Evolutionary conservation across 37 sponge, comb jelly and placozoan genomes (phyloP).

Genomic region (Tethya wilhelma): DNA sequence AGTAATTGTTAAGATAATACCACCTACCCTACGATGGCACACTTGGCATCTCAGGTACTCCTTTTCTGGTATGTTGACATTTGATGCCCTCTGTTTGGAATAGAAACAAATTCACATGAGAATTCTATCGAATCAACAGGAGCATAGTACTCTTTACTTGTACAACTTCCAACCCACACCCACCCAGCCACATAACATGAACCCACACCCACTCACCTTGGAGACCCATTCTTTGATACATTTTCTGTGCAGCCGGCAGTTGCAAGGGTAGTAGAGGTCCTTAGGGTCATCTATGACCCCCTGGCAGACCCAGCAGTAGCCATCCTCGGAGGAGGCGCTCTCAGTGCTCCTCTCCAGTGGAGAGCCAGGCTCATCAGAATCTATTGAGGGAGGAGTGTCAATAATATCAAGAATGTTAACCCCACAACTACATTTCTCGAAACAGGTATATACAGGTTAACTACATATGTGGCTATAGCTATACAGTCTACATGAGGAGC

Average conservation of each 20-base stretch:
- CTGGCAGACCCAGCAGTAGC: slow-evolving; percentile 67
- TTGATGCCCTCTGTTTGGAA: slow-evolving; percentile 26
- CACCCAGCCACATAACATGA: neutral
- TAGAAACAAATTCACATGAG: neutral
- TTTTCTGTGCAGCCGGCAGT: slow-evolving; percentile 47
- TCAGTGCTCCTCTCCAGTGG: too few relatives aligned
- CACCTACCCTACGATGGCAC: slow-evolving; percentile 46
- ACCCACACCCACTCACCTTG: slow-evolving; percentile 32
- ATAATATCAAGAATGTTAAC: too few relatives aligned
- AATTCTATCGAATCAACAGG: neutral
- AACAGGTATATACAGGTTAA: too few relatives aligned
- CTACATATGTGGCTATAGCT: too few relatives aligned
- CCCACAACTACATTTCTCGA: too few relatives aligned
- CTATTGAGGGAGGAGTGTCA: too few relatives aligned
- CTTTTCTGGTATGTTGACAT: slow-evolving; percentile 25
- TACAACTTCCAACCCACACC: neutral
- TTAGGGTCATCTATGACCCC: neutral
- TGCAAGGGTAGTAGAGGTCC: slow-evolving; percentile 55
- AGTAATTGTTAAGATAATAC: neutral
- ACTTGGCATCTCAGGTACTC: slow-evolving; percentile 64
- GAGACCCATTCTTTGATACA: slow-evolving; percentile 57
- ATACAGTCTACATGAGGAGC: too few relatives aligned
- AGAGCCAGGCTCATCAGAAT: neutral
- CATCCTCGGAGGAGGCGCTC: too few relatives aligned
- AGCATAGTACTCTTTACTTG: neutral